Conservation (phyloP, 2,797 vertebrate species). For the Clarias fuscus region DNA sequence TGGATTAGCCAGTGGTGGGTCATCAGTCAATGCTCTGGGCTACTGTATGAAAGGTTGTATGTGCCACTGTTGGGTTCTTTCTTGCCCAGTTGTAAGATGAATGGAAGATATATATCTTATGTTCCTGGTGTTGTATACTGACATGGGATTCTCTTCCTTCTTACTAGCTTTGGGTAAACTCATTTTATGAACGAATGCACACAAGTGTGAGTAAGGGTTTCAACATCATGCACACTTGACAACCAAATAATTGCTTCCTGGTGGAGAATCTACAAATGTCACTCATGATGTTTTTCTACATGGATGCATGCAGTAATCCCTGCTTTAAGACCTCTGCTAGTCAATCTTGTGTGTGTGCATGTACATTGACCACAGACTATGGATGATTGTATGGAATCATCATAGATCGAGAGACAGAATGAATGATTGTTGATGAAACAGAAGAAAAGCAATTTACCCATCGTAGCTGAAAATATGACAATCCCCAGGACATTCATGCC, state of each 20-base stretch:
- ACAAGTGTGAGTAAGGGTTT: not conserved
- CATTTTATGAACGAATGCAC: not conserved
- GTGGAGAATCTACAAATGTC: not conserved
- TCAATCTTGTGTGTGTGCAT: not conserved
- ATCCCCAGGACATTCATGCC: conserved; percentile 99
- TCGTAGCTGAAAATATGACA: conserved; percentile 96
- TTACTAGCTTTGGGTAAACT: not conserved
- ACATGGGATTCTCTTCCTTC: not conserved
- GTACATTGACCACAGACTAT: not conserved
- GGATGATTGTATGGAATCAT: not conserved
- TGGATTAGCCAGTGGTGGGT: not conserved
- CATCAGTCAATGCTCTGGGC: not conserved
- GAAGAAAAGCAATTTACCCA: conserved; percentile 77
- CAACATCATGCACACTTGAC: not conserved
- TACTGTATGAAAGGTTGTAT: not conserved
- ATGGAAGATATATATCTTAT: not conserved
- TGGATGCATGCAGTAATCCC: not conserved
- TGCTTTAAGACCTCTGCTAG: not conserved
- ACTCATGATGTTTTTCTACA: not conserved
- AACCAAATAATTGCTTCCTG: not conserved
- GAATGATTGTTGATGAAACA: too few species aligned
- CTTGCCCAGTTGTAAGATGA: not conserved
- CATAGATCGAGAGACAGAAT: not conserved
- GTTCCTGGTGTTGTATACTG: not conserved
- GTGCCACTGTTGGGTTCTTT: not conserved